phyloP scores from a whole-genome alignment of 2,888 invertebrate genomes.

The Torymus auratus region DNA sequence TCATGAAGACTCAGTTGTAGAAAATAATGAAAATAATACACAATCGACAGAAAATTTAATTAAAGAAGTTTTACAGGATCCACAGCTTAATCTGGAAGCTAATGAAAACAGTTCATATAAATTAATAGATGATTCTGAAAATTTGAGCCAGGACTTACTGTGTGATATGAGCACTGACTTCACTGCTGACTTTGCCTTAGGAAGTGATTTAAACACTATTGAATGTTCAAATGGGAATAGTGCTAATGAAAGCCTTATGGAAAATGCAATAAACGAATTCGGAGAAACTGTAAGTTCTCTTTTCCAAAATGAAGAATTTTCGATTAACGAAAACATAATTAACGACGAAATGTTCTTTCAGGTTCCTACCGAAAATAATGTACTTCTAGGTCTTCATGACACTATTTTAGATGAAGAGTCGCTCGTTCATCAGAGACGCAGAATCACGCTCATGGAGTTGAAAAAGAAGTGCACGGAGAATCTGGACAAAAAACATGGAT shows the following conservation, averaged over 20 bases:
- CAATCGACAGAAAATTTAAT: background rate
- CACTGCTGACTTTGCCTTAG: too few relatives aligned
- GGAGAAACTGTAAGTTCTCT: background rate
- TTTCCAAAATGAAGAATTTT: background rate
- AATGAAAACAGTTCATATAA: background rate
- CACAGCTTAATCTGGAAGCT: too few relatives aligned
- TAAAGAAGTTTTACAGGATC: background rate
- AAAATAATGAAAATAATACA: background rate
- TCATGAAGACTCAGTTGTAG: conserved; percentile 13
- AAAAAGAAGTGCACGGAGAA: conserved; percentile 52
- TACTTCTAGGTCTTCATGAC: background rate
- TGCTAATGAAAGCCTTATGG: too few relatives aligned
- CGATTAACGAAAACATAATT: background rate
- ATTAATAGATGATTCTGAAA: background rate
- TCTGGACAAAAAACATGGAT: conserved; percentile 15
- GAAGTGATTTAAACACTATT: background rate
- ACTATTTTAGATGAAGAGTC: background rate
- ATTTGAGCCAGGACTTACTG: too few relatives aligned
- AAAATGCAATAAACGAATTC: too few relatives aligned
- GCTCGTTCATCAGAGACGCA: background rate
- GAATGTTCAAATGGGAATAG: too few relatives aligned
- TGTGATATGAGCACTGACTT: background rate
- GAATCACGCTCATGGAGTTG: conserved; percentile 32
- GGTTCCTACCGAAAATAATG: too few relatives aligned
- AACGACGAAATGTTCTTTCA: background rate